Evolutionary conservation across 2,888 invertebrate species (phyloP), one percentile per base, ranked within the genome.

Genomic region (Limenitis camilla): DNA sequence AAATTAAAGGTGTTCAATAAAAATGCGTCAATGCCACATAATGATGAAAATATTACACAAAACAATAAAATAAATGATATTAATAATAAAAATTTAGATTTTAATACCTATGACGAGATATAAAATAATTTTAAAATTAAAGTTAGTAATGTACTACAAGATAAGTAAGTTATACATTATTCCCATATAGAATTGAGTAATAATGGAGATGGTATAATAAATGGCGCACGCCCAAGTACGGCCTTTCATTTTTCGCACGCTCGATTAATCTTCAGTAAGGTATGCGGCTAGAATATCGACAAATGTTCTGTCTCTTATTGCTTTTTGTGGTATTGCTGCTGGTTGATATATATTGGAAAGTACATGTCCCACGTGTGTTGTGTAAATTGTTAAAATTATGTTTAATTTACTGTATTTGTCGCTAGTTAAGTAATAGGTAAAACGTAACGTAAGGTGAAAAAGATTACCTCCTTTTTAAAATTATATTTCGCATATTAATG

Each of bases 241-340:
- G 68, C 76, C 75, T 73, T 74, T 74, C 80, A 78, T 81, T 78
- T 81, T 80, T 78, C 76, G 66, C 72, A 69, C 72, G 69, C 67
- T 70, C 76, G 71, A 81, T 81, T 80, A 76, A 79, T 81, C 78
- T 76, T 71, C 61, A 35, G 40, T 44, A 47, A 56, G 54, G 54
- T 56, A 54, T 59, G 56, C 54, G 50, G 47, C 43, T 44, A 39
- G 52, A 52, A 49, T 54, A 53, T 55, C 58, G 58, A 58, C 58
- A 58, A 58, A 55, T 58, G 58, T 45, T 55, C 58, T 50, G 52
- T 40, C 44, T 45, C 55, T 52, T 58, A 58, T 58, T 55, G 58
- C 52, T 55, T 58, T 54, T 52, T 58, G 47, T 36, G 45, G 41
- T 55, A 55, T 55, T 50, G 30, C 42, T 39, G 41, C 33, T 29